phyloP scores from a whole-genome alignment of 1,140 invertebrate genomes.

The Leptinotarsa defecta region DNA sequence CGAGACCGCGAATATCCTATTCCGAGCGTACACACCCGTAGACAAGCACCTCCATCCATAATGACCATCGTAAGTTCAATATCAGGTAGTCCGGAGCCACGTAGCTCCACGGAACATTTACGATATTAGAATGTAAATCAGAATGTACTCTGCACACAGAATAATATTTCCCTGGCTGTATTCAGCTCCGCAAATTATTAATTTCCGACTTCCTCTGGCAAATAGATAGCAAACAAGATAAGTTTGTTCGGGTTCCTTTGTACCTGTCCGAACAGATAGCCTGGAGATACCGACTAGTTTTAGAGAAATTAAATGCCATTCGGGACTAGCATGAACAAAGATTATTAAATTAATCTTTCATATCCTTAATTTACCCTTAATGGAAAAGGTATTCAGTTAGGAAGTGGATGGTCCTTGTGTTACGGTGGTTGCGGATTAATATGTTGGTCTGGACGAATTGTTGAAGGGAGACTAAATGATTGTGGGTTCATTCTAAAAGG shows the following conservation, averaged over 20 bases:
- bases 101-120: slow-evolving; percentile 21
- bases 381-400: background rate
- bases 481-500: no score
- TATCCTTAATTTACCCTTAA: background rate
- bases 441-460: no score
- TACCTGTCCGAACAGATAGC: slow-evolving; percentile 24
- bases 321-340: background rate
- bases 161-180: slow-evolving; percentile 24
- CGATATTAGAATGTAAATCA: slow-evolving; percentile 28
- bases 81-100: slow-evolving; percentile 12
- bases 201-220: slow-evolving; percentile 27
- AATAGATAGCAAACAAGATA: slow-evolving; percentile 34
- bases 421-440: background rate
- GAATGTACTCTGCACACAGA: slow-evolving; percentile 21
- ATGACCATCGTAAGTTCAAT: slow-evolving; percentile 17
- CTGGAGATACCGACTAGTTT: slow-evolving; percentile 12
- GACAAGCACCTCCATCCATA: slow-evolving; percentile 11
- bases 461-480: no score
- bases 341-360: background rate
- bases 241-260: slow-evolving; percentile 32
- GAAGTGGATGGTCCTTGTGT: background rate
- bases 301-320: background rate
- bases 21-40: background rate
- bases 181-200: slow-evolving; percentile 29
- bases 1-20: background rate